phyloP scores from a whole-genome alignment of 2,797 vertebrate genomes.

The Acomys russatus region DNA sequence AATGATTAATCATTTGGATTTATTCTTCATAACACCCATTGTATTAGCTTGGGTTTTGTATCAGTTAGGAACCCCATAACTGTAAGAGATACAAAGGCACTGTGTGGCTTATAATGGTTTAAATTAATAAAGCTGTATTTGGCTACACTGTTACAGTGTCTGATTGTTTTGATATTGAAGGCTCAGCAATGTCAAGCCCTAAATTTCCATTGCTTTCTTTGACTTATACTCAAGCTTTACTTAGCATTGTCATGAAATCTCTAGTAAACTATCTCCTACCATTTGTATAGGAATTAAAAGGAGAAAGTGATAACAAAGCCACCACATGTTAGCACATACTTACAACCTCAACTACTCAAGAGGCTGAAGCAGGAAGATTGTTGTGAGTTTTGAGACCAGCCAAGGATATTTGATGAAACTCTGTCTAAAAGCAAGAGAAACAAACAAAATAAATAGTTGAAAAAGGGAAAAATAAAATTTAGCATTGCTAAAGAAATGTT shows the following conservation, averaged over 20 bases:
- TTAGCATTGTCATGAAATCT: not conserved
- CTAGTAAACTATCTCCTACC: not conserved
- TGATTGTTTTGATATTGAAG: not conserved
- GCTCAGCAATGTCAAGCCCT: not conserved
- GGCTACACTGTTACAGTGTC: constrained; percentile 6
- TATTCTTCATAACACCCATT: constrained; percentile 15
- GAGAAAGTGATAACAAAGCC: not conserved
- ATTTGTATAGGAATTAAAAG: not conserved
- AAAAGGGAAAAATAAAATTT: no score
- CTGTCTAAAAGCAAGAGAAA: not conserved
- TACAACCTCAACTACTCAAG: not conserved
- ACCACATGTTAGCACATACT: not conserved
- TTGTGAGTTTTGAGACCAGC: not conserved
- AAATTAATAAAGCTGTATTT: constrained; percentile 52
- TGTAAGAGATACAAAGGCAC: not conserved
- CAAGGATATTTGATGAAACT: not conserved
- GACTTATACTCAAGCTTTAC: constrained; percentile 23
- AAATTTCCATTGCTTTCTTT: not conserved
- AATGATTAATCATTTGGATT: not conserved
- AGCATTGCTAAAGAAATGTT: constrained; percentile 77
- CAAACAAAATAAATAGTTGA: no score
- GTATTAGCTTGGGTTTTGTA: constrained; percentile 29
- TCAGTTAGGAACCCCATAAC: not conserved
- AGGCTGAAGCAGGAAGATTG: not conserved
- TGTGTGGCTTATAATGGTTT: constrained; percentile 33